phyloP scores from a whole-genome alignment of 2,797 vertebrate genomes.

The Xenops minutus region DNA sequence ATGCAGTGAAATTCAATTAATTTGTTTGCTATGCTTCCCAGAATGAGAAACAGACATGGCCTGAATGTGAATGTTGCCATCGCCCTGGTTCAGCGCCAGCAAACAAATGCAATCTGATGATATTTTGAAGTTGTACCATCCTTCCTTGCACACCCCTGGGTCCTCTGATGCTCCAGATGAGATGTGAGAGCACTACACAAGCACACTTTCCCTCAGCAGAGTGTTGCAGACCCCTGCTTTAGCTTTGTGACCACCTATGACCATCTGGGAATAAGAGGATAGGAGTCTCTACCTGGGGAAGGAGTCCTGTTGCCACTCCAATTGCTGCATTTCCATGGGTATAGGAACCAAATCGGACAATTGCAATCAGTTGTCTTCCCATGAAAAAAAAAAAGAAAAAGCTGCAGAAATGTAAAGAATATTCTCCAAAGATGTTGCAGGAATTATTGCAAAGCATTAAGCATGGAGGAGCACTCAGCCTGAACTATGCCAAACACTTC shows the following conservation, averaged over 20 bases:
- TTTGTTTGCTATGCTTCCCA: background rate
- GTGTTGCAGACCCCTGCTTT: background rate
- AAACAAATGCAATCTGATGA: background rate
- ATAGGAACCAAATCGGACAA: background rate
- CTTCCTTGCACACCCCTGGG: background rate
- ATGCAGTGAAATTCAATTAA: constrained; percentile 26
- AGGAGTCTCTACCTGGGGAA: background rate
- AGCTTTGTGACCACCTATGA: background rate
- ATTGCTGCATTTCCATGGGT: background rate
- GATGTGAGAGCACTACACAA: background rate
- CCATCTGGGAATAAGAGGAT: background rate
- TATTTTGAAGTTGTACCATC: background rate
- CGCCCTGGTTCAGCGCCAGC: background rate
- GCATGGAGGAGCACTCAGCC: background rate
- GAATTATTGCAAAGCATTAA: background rate
- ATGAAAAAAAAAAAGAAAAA: background rate
- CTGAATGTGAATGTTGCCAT: background rate
- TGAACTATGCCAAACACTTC: background rate
- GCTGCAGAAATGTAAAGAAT: background rate
- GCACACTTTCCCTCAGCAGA: background rate
- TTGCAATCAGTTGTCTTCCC: background rate
- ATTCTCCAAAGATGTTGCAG: background rate
- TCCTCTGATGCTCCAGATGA: background rate
- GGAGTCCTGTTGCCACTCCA: background rate
- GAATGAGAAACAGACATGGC: background rate